A percentile compares a stretch with the other conserved stretches of the same genome.
Conservation (phyloP, 2,113 vertebrate species). For the Calyptommatus sinebrachiatus region DNA sequence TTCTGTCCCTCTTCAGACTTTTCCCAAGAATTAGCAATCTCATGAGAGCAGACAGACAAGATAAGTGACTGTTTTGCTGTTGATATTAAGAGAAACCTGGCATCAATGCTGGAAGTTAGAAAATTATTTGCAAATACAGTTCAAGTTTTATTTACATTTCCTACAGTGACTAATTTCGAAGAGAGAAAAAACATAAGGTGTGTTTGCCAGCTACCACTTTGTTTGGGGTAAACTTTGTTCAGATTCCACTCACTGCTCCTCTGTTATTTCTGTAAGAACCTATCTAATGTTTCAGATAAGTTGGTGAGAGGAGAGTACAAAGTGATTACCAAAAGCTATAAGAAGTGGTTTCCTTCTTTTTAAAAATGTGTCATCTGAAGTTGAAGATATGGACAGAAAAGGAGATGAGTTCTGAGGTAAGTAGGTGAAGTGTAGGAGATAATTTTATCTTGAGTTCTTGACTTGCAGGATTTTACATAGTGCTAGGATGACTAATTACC, state of each 20-base stretch:
- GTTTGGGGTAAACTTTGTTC: background rate
- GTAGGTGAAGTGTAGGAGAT: background rate
- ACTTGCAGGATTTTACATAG: background rate
- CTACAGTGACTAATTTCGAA: background rate
- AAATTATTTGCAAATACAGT: background rate
- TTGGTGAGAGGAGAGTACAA: background rate
- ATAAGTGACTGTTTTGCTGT: no score
- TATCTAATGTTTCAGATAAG: background rate
- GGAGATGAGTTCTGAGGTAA: background rate
- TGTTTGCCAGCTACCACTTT: background rate
- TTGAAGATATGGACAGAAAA: background rate
- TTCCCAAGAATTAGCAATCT: no score
- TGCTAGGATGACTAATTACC: background rate
- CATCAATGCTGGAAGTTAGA: background rate
- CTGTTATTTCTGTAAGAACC: background rate
- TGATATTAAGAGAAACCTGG: no score
- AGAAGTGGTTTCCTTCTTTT: background rate
- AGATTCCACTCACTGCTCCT: background rate
- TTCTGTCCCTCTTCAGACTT: no score
- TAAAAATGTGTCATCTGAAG: constrained; percentile 1
- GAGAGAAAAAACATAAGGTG: background rate
- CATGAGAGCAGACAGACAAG: no score
- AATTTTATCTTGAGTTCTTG: constrained; percentile 6
- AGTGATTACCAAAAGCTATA: background rate
- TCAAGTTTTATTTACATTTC: background rate